Conservation (phyloP, 2,113 vertebrate genomes). For the Chrysochloris asiatica region DNA sequence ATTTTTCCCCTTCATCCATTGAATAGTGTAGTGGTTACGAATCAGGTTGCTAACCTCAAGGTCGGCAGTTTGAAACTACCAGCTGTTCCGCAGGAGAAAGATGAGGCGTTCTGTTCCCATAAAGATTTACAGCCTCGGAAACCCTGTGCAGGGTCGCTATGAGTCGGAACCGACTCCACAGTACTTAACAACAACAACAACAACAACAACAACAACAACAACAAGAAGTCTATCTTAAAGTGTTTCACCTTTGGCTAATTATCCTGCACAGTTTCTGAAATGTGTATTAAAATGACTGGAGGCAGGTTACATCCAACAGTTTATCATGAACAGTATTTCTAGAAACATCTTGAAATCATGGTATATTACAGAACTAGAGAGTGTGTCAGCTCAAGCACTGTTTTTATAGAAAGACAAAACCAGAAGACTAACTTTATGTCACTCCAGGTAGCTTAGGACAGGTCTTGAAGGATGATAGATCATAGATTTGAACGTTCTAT, state of each 20-base stretch:
- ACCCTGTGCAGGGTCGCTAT: no score
- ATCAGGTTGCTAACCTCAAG: no score
- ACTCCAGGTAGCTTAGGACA: neutral
- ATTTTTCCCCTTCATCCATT: no score
- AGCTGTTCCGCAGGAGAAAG: no score
- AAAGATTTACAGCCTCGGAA: no score
- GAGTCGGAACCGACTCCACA: no score
- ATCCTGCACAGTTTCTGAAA: neutral
- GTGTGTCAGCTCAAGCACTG: neutral
- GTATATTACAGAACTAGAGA: neutral
- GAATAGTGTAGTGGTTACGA: no score
- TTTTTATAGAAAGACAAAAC: neutral
- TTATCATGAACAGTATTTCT: neutral
- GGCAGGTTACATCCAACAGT: neutral
- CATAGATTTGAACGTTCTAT: slow-evolving; percentile 29
- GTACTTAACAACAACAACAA: no score
- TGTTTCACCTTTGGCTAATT: neutral
- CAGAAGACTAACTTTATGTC: slow-evolving; percentile 45
- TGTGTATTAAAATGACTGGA: neutral
- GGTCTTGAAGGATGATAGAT: slow-evolving; percentile 40
- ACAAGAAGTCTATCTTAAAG: neutral
- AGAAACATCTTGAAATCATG: neutral
- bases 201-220: no score
- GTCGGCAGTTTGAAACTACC: no score
- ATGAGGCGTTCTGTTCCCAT: no score